Percentiles rank a stretch among this genome's conserved stretches.
These are phyloP conservation scores for Antennarius striatus DNA, from an alignment of 2,113 vertebrate genomes.

Conservation along the genomic window DNA sequence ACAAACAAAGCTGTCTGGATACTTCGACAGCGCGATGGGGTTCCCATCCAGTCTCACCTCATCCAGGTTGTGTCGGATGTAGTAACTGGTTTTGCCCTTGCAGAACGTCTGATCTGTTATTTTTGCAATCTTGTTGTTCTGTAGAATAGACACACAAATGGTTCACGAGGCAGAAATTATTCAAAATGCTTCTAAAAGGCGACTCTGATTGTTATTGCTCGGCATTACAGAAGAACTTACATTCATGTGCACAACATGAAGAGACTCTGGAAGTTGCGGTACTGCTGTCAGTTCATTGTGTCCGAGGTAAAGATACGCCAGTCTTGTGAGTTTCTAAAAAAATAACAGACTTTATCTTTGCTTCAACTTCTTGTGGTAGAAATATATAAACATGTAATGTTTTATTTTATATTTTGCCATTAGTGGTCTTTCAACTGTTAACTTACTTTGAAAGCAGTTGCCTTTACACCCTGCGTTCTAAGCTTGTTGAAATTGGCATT, in stretches of 20 bases:
- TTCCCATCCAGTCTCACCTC: constrained; percentile 91
- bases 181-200: background rate
- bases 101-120: constrained; percentile 92
- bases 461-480: constrained; percentile 89
- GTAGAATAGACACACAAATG: constrained; percentile 51
- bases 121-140: constrained; percentile 91
- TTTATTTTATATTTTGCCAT: background rate
- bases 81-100: constrained; percentile 86
- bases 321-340: constrained; percentile 84
- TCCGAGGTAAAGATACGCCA: constrained; percentile 89
- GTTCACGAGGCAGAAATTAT: background rate
- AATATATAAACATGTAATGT: background rate
- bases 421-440: background rate
- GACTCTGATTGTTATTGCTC: background rate
- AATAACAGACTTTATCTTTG: constrained; percentile 10
- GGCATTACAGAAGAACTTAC: constrained; percentile 67
- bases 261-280: constrained; percentile 89
- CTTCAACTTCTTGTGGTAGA: background rate
- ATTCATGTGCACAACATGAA: constrained; percentile 90
- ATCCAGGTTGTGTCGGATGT: constrained; percentile 84
- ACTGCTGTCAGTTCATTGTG: constrained; percentile 89
- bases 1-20: constrained; percentile 91
- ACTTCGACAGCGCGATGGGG: constrained; percentile 83
- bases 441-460: constrained; percentile 88
- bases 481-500: constrained; percentile 89